Conservation (phyloP, 2,797 vertebrate genomes). For the Kryptolebias ocellatus region DNA sequence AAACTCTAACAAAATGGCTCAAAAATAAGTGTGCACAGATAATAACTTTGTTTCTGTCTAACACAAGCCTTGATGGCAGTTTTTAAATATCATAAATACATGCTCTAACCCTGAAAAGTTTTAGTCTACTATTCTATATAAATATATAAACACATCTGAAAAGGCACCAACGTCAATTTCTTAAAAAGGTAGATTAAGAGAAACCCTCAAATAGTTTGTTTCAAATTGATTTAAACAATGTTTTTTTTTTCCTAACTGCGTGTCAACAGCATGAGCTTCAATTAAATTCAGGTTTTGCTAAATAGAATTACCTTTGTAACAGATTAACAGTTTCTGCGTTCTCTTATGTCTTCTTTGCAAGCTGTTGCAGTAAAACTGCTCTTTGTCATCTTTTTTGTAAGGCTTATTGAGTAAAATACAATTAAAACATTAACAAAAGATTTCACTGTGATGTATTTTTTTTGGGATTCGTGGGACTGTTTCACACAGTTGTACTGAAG, state of each 20-base stretch:
- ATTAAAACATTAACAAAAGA: background rate
- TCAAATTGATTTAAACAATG: background rate
- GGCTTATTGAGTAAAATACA: background rate
- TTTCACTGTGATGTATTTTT: background rate
- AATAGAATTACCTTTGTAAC: background rate
- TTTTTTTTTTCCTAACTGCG: background rate
- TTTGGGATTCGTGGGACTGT: background rate
- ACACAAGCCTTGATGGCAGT: conserved; percentile 8
- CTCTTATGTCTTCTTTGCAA: background rate
- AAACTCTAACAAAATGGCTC: conserved; percentile 21
- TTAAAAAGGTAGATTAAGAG: conserved; percentile 1
- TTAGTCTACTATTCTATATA: no score
- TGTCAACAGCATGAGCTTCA: background rate
- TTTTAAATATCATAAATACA: conserved; percentile 18
- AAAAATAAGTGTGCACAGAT: conserved; percentile 12
- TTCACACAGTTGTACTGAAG: background rate
- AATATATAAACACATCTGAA: background rate
- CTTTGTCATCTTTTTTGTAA: background rate
- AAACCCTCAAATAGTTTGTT: background rate
- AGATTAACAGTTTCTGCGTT: background rate
- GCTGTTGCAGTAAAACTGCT: background rate
- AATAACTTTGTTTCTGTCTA: conserved; percentile 23
- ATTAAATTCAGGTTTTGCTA: background rate
- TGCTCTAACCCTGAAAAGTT: conserved; percentile 10
- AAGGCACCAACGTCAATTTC: background rate